Evolutionary conservation across 2,888 invertebrate species (phyloP).

Genomic region (Sisyra terminalis): DNA sequence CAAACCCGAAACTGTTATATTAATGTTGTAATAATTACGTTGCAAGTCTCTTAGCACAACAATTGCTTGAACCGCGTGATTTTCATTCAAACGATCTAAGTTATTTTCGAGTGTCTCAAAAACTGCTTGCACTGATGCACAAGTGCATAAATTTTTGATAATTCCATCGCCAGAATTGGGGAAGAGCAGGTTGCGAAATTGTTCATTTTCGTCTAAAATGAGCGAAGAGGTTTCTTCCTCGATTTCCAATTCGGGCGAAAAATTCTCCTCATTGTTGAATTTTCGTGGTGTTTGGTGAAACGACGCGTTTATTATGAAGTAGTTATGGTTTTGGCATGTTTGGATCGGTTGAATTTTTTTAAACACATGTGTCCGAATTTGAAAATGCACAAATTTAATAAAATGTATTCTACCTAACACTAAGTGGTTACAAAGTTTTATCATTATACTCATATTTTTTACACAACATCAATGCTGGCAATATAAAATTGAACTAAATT

Average conservation of each 20-base stretch:
- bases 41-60: slow-evolving; percentile 25
- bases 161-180: slow-evolving; percentile 17
- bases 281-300: not conserved
- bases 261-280: not conserved
- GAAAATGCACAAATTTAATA: no score
- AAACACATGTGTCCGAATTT: no score
- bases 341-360: no score
- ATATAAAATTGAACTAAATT: no score
- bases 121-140: slow-evolving; percentile 23
- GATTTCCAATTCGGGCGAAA: not conserved
- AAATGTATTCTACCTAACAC: no score
- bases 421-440: no score
- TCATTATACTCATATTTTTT: no score
- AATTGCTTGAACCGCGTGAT: slow-evolving; percentile 20
- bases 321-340: no score
- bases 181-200: slow-evolving; percentile 15
- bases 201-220: slow-evolving; percentile 2
- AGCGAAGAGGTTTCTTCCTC: slow-evolving; percentile 6
- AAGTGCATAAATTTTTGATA: slow-evolving; percentile 19
- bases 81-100: slow-evolving; percentile 12
- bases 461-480: no score
- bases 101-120: slow-evolving; percentile 21
- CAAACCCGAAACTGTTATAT: slow-evolving; percentile 10
- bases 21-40: slow-evolving; percentile 20
- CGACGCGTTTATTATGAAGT: no score